Conservation (phyloP, 2,113 vertebrate genomes). For the Hemiscyllium ocellatum region DNA sequence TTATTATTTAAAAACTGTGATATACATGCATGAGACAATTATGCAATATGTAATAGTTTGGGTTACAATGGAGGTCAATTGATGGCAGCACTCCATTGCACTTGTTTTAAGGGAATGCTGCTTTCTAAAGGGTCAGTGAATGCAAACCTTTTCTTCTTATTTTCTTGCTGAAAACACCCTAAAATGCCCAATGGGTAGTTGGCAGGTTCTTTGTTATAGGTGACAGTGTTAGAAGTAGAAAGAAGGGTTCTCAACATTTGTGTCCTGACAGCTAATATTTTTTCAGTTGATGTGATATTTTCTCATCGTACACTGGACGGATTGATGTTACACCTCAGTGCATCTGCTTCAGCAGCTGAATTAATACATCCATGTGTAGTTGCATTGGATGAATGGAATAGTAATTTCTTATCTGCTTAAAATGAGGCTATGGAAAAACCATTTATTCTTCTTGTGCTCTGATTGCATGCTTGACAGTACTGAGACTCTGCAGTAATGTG, state of each 20-base stretch:
- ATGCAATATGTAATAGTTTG: not conserved
- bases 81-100: not conserved
- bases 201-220: not conserved
- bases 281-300: slow-evolving; percentile 29
- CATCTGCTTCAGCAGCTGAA: slow-evolving; percentile 3
- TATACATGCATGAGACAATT: not conserved
- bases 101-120: not conserved
- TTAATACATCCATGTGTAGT: not conserved
- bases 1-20: not conserved
- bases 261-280: slow-evolving; percentile 20
- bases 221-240: not conserved
- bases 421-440: not conserved
- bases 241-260: slow-evolving; percentile 9
- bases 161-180: not conserved
- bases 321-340: slow-evolving; percentile 11
- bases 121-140: not conserved
- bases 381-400: not conserved
- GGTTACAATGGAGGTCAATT: not conserved
- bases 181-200: not conserved
- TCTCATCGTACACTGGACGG: not conserved
- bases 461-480: not conserved
- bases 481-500: not conserved
- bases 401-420: not conserved
- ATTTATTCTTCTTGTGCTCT: not conserved
- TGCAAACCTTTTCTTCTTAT: not conserved